These are phyloP conservation scores for Lepus europaeus DNA, from an alignment of 2,113 vertebrate species.

Conservation along the genomic window DNA sequence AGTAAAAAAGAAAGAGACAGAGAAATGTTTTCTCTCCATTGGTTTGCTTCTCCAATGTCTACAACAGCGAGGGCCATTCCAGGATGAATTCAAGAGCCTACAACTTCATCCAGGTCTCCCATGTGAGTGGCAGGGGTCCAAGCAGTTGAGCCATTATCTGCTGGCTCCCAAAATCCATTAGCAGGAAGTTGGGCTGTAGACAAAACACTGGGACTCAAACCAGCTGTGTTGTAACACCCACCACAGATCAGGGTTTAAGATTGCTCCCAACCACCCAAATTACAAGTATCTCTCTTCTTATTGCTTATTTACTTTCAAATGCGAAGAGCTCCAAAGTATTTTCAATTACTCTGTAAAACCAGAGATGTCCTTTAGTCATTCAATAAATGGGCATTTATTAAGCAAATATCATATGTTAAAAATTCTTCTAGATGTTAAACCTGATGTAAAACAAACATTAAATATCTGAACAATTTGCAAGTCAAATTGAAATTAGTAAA, in stretches of 20 bases:
- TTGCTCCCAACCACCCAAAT: slow-evolving; percentile 1
- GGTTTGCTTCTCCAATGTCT: no score
- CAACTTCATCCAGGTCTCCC: no score
- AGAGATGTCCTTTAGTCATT: not conserved
- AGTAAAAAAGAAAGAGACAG: no score
- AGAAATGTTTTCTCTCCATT: no score
- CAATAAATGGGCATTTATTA: not conserved
- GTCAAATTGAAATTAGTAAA: slow-evolving; percentile 39
- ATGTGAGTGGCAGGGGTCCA: no score
- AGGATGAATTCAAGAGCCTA: no score
- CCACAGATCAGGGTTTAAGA: not conserved
- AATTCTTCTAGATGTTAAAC: not conserved
- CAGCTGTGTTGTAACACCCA: no score
- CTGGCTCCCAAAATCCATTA: no score
- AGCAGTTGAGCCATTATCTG: no score
- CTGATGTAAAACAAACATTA: not conserved
- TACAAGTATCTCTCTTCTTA: not conserved
- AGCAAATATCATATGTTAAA: not conserved
- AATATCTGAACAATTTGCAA: not conserved
- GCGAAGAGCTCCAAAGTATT: not conserved
- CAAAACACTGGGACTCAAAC: no score
- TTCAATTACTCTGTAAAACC: slow-evolving; percentile 20
- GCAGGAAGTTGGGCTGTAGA: no score
- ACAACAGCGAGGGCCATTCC: no score
- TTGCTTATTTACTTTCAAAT: not conserved